Evolutionary conservation across 2,888 invertebrate genomes (phyloP), one percentile per base, ranked within the genome.

Genomic region (Anticlea derivata): DNA sequence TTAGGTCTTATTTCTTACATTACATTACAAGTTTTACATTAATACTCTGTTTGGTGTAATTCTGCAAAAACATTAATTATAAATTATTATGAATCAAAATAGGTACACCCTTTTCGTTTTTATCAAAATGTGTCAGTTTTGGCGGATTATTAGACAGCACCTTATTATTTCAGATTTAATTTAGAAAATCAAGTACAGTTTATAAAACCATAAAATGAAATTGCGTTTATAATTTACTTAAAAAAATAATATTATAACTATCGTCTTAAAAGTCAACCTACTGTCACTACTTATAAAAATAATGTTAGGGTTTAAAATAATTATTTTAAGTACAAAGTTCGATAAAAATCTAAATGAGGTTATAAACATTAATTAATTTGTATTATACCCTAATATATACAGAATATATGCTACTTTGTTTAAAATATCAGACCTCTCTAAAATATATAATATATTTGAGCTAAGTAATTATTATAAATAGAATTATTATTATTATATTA

Each of bases 371-470:
- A 17, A 38, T 46, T 34, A 34, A 24, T 48, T 47, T 52, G 23
- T 48, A 33, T 41, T 30, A 40, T 23, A 37, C 4, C 30, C 53
- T 44, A 53, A 24, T 53, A 48, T 53, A 53, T 53, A 53, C 48
- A 53, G 8, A 31, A 12, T 29, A 30, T 17, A 22, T 34, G 2
- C 37, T 50, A 52, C 4, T 40, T 35, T 39, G 24, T 44, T 22
- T 29, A 23, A 38, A 26, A 44, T 44, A 48, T 41, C 31, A 31
- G 35, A 43, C 34, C 55, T 65, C 56, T 66, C 58, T 60, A 63
- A 59, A 65, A 56, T 55, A 63, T 57, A 63, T 56, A 63, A 58
- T 56, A 55, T 31, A 31, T 41, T 59, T 63, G 46, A 60, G 37
- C 38, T 44, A 43, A 55, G 43, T 55, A 43, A 53, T 53, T 52